Evolutionary conservation across 1,140 invertebrate genomes (phyloP).

Genomic region (Microplitis mediator): DNA sequence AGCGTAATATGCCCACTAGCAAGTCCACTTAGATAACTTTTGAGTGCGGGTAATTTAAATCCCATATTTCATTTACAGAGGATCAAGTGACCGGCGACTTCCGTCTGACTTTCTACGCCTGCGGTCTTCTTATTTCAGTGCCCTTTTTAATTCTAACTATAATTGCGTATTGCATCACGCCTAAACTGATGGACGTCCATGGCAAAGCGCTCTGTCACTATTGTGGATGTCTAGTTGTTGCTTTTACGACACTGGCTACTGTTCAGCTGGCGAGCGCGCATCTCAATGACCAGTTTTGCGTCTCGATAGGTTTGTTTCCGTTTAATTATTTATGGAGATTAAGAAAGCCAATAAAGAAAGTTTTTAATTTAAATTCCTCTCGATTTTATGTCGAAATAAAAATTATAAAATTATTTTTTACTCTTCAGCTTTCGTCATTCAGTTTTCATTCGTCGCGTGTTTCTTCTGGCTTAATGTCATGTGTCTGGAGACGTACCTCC

Average conservation of each 20-base stretch:
- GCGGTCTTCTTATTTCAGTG: slow-evolving; percentile 60
- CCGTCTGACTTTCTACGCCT: slow-evolving; percentile 49
- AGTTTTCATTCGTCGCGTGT: slow-evolving; percentile 77
- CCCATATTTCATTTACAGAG: slow-evolving; percentile 36
- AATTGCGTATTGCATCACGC: slow-evolving; percentile 56
- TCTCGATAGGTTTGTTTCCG: slow-evolving; percentile 51
- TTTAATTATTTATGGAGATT: slow-evolving; percentile 4
- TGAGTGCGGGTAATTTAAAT: background rate
- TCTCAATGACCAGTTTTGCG: slow-evolving; percentile 48
- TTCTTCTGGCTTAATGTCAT: slow-evolving; percentile 84
- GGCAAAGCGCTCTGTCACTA: slow-evolving; percentile 61
- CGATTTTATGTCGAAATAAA: too few relatives aligned
- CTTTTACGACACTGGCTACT: slow-evolving; percentile 58
- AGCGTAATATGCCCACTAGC: slow-evolving; percentile 39
- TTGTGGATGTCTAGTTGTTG: slow-evolving; percentile 57
- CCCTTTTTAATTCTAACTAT: slow-evolving; percentile 62
- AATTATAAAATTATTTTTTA: slow-evolving; percentile 18
- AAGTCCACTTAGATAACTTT: background rate
- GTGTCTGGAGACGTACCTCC: slow-evolving; percentile 71
- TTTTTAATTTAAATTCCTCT: too few relatives aligned
- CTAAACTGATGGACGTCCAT: slow-evolving; percentile 57
- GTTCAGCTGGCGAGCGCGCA: slow-evolving; percentile 53
- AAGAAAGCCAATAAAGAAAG: background rate
- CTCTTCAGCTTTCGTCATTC: slow-evolving; percentile 66
- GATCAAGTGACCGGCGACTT: slow-evolving; percentile 33